A percentile compares a stretch with the other conserved stretches of the same genome.
Evolutionary conservation across 64 coral and sea anemone genomes (phyloP).

Genomic region (Platygyra sinensis): DNA sequence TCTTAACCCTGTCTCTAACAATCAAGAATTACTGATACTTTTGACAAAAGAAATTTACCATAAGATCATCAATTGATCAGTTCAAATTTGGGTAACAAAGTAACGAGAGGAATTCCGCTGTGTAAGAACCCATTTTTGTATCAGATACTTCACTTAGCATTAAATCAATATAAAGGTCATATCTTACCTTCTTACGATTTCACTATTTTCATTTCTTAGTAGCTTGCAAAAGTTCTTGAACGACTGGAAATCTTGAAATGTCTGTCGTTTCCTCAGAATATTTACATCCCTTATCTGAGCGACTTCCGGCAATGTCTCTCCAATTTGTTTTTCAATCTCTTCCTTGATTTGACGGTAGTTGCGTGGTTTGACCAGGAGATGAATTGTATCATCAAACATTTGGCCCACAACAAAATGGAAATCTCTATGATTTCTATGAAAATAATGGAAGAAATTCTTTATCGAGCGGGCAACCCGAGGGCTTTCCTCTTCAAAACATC

Average conservation of each 20-base stretch:
- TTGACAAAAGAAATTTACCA: too few relatives aligned
- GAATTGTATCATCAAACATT: neutral
- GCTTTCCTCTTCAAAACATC: neutral
- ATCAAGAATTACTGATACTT: too few relatives aligned
- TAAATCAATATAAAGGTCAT: too few relatives aligned
- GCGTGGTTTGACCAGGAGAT: neutral
- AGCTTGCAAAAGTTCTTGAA: neutral
- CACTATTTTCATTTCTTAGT: neutral
- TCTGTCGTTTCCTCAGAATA: neutral
- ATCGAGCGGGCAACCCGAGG: neutral
- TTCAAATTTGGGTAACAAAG: too few relatives aligned
- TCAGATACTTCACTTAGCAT: too few relatives aligned
- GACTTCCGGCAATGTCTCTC: neutral
- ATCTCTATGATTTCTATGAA: neutral
- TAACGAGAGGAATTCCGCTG: too few relatives aligned
- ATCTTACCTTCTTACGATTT: neutral
- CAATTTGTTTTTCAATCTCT: neutral
- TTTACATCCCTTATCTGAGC: neutral
- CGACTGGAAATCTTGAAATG: neutral
- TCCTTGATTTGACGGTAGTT: neutral
- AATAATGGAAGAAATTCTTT: neutral
- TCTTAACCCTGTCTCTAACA: too few relatives aligned
- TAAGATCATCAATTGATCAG: too few relatives aligned
- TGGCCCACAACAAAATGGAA: neutral
- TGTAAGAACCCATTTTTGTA: too few relatives aligned